phyloP scores from a whole-genome alignment of 2,797 vertebrate genomes.

The Zalophus californianus region DNA sequence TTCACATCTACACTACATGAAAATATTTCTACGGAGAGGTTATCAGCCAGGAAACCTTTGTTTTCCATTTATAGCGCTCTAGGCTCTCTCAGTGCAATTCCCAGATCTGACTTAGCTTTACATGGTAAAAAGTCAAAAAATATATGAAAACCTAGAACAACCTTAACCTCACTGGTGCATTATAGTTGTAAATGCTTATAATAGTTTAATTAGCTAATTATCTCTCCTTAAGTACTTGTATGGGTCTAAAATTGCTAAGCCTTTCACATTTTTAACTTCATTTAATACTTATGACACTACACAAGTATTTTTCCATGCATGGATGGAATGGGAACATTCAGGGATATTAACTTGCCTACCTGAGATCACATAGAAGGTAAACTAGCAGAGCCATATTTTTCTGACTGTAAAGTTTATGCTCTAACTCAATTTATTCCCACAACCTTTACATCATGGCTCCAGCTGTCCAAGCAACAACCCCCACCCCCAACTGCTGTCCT shows the following conservation, averaged over 20 bases:
- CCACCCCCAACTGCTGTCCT: neutral
- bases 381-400: neutral
- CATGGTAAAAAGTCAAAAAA: neutral
- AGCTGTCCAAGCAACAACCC: neutral
- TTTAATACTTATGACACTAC: neutral
- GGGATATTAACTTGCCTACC: neutral
- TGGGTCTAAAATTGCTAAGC: slow-evolving; percentile 18
- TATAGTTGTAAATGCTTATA: neutral
- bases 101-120: slow-evolving; percentile 11
- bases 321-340: neutral
- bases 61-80: neutral
- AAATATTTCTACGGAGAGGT: neutral
- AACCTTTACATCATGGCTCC: neutral
- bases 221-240: neutral
- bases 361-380: neutral
- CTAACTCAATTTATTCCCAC: neutral
- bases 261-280: neutral
- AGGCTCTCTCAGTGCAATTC: neutral
- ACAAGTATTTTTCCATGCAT: neutral
- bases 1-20: neutral
- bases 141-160: neutral
- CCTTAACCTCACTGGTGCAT: neutral
- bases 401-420: neutral
- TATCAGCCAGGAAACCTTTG: neutral
- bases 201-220: slow-evolving; percentile 19